Percentiles rank a stretch among this genome's conserved stretches.
These are phyloP conservation scores for Brenthis ino DNA, from an alignment of 2,888 invertebrate genomes.

Conservation along the genomic window DNA sequence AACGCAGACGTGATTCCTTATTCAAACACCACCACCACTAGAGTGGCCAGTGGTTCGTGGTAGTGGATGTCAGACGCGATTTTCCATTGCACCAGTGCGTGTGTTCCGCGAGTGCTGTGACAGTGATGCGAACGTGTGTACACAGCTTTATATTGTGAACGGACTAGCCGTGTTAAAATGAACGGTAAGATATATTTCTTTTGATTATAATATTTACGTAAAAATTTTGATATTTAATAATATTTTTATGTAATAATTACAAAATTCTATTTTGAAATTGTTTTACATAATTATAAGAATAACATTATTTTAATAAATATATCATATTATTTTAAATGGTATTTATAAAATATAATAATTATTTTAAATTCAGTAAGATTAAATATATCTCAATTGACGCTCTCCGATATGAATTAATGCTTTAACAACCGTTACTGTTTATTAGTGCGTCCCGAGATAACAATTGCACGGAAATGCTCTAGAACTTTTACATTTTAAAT, in stretches of 20 bases:
- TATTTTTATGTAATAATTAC: no score
- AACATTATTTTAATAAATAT: no score
- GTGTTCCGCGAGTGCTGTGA: slow-evolving; percentile 58
- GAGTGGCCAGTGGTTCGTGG: slow-evolving; percentile 21
- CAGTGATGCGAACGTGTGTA: slow-evolving; percentile 70
- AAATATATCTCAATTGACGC: not conserved
- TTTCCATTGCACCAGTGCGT: slow-evolving; percentile 35
- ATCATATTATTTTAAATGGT: no score
- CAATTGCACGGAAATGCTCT: slow-evolving; percentile 23
- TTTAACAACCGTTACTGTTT: slow-evolving; percentile 50
- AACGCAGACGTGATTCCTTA: slow-evolving; percentile 32
- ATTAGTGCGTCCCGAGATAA: slow-evolving; percentile 48
- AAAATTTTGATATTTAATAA: no score
- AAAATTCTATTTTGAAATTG: no score
- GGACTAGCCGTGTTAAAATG: slow-evolving; percentile 66
- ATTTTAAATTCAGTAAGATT: no score
- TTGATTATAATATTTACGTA: no score
- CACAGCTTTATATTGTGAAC: slow-evolving; percentile 53
- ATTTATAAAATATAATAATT: no score
- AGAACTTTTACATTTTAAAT: slow-evolving; percentile 32
- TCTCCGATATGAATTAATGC: slow-evolving; percentile 29
- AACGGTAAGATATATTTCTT: slow-evolving; percentile 56
- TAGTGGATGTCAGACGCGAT: slow-evolving; percentile 28
- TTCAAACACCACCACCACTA: slow-evolving; percentile 31
- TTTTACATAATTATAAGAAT: no score